Base-by-base conservation (phyloP, 2,797 vertebrate genomes). In the Dendrocincla fuliginosa region DNA sequence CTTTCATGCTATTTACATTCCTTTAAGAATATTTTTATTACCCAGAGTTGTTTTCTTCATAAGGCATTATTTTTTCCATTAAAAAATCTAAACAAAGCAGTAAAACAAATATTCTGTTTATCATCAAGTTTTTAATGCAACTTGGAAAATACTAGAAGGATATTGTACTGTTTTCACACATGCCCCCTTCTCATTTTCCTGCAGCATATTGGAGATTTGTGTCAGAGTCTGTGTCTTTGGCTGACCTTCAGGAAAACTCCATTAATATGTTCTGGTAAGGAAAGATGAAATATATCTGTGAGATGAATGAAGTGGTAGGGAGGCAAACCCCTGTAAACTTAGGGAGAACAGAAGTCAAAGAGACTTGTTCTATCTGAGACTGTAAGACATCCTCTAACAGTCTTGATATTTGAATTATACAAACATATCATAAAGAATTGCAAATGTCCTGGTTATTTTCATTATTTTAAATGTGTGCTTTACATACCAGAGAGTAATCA, bases 231-330 rank as follows among this genome's bases (percentile, higher is more conserved):
- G 49, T 56, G 28, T 59, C 47, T 65, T 85, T 94, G 94, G 89
- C 87, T 82, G n/a, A 79, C 41, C 70, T 89, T 93, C 67, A 86
- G 86, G 85, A 84, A 71, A 90, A 90, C 50, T 85, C 91, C 59
- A 75, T 82, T 89, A 82, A 71, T 93, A 75, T 92, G 60, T 91
- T 90, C 73, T 93, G 78, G 82, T 96, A 85, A 92, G 59, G 55
- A 97, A 97, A 91, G 55, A 65, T 20, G 9, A 73, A 89, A 69
- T 89, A 46, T 65, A 64, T 52, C 39, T 60, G 41, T 67, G 60
- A 80, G 53, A 88, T 60, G 84, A 81, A 61, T 69, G 50, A 84
- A 80, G 22, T 10, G 60, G 13, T 27, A 81, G 35, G 68, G 55
- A 94, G 77, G 84, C 73, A 81, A 57, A 52, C 39, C 16, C 6